Base-by-base conservation (phyloP, 2,888 invertebrate genomes). In the Mythimna lalbum region DNA sequence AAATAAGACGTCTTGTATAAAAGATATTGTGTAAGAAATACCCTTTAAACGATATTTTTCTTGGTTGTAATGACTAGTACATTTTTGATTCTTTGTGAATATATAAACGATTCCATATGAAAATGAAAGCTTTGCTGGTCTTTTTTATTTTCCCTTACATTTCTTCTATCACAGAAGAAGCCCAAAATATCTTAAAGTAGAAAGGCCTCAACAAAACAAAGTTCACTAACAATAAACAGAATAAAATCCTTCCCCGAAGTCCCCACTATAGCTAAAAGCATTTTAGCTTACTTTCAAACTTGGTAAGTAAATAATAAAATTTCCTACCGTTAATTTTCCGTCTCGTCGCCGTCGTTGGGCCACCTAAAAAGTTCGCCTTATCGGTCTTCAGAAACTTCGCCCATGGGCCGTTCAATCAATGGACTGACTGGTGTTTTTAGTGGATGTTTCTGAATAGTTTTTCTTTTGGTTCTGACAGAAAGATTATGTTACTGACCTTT, bases 291-390 rank as follows among this genome's bases (percentile, higher is more conserved):
- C 78, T 80, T 77, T 63, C 66, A 12, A 81, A 85, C 61, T 83
- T 67, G 43, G 64, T 70, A 83, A 83, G 78, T 81, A 81, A 81
- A 82, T 83, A 85, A 78, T 85, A 76, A 83, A 85, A 84, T 84
- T 81, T 67, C 68, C 53, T 55, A 36, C 59, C 67, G 83, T 74
- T 83, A 85, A 84, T 84, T 83, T 85, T 82, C 83, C 78, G 78
- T 73, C 65, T 75, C 81, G 71, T 77, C 80, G 74, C 72, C 74
- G 56, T 68, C 55, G 69, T 69, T 66, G 69, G 64, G 57, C 56
- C 53, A 66, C 55, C 59, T 73, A 65, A 78, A 84, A 82, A 74
- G 67, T 83, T 82, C 56, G 53, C 53, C 63, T n/a, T 59, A 31
- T 27, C n/a, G 17, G 50, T 73, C 67, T 39, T 59, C 63, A 47